A percentile compares a stretch with the other conserved stretches of the same genome.
Conservation (phyloP, 2,888 invertebrate genomes). For the Dioctria linearis region DNA sequence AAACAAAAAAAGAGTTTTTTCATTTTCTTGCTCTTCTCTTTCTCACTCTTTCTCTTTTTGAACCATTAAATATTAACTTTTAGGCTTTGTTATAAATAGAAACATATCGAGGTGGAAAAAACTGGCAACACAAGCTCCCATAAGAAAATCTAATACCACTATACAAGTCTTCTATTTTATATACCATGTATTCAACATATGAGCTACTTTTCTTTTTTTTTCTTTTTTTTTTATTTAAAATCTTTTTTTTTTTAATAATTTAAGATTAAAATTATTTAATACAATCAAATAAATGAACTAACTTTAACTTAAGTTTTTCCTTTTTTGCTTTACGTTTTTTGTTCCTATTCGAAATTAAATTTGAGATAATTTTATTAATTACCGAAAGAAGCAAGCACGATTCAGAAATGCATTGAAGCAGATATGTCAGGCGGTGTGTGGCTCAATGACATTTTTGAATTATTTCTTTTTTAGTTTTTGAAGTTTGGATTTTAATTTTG, state of each 20-base stretch:
- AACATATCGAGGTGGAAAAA: slow-evolving; percentile 51
- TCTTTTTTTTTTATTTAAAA: too few relatives aligned
- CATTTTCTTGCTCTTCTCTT: neutral
- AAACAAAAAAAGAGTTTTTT: slow-evolving; percentile 11
- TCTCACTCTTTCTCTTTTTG: neutral
- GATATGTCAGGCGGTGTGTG: neutral
- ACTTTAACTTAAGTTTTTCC: neutral
- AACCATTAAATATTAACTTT: slow-evolving; percentile 54
- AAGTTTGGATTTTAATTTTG: too few relatives aligned
- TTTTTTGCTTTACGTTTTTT: too few relatives aligned
- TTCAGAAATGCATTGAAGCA: slow-evolving; percentile 29
- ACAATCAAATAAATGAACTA: slow-evolving; percentile 5
- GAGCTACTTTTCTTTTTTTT: too few relatives aligned
- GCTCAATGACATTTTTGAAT: neutral
- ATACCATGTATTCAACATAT: too few relatives aligned
- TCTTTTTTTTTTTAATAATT: too few relatives aligned
- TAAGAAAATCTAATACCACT: neutral
- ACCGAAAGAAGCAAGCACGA: neutral
- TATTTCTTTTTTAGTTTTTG: too few relatives aligned
- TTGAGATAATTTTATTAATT: slow-evolving; percentile 31
- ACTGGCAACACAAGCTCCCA: slow-evolving; percentile 21
- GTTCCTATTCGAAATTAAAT: slow-evolving; percentile 20
- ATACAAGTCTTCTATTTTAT: neutral
- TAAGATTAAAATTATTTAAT: neutral
- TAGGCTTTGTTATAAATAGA: slow-evolving; percentile 58